Conservation (phyloP, 2,113 vertebrate genomes). For the Lepus europaeus region DNA sequence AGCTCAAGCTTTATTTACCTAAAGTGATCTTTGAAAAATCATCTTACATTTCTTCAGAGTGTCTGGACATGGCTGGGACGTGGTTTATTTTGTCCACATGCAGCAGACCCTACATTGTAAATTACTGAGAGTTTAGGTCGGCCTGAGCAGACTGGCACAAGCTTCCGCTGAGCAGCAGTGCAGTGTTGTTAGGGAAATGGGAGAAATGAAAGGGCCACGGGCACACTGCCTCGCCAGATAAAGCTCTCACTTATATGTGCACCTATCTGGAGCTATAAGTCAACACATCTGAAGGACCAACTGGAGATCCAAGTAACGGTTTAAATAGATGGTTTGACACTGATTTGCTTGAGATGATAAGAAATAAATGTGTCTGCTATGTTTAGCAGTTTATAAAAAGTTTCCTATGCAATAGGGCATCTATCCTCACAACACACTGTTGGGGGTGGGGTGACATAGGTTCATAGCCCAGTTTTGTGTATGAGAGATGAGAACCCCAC, state of each 20-base stretch:
- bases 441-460: not conserved
- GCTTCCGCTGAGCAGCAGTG: not conserved
- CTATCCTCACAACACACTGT: not conserved
- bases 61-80: slow-evolving; percentile 51
- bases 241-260: not conserved
- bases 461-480: not conserved
- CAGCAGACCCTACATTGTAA: slow-evolving; percentile 16
- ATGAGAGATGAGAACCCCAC: not conserved
- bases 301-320: not conserved
- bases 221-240: not conserved
- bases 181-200: not conserved
- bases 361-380: not conserved
- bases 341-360: not conserved
- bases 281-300: not conserved
- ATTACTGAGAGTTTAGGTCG: not conserved
- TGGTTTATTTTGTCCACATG: slow-evolving; percentile 56
- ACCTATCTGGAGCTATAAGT: not conserved
- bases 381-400: not conserved
- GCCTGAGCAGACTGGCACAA: not conserved
- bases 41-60: slow-evolving; percentile 68
- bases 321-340: not conserved
- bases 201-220: not conserved
- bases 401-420: not conserved
- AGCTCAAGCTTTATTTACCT: slow-evolving; percentile 76
- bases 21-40: slow-evolving; percentile 59